These are phyloP conservation scores for Caradrina clavipalpis DNA, from an alignment of 2,888 invertebrate species.

Conservation along the genomic window DNA sequence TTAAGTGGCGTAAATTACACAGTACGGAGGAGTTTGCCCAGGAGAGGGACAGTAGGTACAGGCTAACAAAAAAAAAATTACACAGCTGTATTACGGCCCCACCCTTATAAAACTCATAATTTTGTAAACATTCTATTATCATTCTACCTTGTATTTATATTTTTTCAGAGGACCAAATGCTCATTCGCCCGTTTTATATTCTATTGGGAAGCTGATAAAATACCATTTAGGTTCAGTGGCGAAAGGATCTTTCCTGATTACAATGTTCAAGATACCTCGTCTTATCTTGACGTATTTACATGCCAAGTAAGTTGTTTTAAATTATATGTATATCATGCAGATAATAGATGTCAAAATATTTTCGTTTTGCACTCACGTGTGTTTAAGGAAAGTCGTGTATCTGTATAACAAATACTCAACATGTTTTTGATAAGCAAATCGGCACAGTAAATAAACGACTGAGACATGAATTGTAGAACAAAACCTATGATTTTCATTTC, in stretches of 20 bases:
- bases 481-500: no score
- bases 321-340: background rate
- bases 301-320: slow-evolving; percentile 93
- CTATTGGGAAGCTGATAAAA: slow-evolving; percentile 94
- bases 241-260: slow-evolving; percentile 98
- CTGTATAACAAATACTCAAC: background rate
- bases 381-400: background rate
- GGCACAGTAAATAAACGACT: background rate
- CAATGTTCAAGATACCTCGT: slow-evolving; percentile 97
- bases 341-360: no score
- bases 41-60: no score
- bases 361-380: no score
- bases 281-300: slow-evolving; percentile 97
- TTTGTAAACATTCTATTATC: no score
- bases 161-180: slow-evolving; percentile 92
- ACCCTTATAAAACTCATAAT: no score
- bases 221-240: slow-evolving; percentile 99
- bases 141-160: background rate
- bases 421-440: background rate
- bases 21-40: no score
- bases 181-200: slow-evolving; percentile 92
- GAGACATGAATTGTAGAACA: background rate
- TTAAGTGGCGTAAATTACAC: no score
- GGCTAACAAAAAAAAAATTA: no score
- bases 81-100: no score